Evolutionary conservation across 2,888 invertebrate genomes (phyloP).

Genomic region (Bugulina stolonifera): DNA sequence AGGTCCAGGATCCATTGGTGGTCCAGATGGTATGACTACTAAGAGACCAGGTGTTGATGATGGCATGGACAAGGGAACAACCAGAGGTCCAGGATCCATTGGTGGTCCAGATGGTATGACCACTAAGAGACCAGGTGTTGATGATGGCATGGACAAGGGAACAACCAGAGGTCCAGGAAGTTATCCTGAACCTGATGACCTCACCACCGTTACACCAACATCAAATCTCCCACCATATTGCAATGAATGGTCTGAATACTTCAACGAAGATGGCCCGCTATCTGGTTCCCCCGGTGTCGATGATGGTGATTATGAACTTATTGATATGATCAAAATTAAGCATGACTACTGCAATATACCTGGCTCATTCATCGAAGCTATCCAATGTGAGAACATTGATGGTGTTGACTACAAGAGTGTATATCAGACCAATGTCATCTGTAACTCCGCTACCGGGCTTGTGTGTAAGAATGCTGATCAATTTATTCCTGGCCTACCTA

Average conservation of each 20-base stretch:
- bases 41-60: background rate
- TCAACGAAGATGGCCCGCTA: background rate
- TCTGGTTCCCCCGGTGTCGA: background rate
- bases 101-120: background rate
- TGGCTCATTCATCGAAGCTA: background rate
- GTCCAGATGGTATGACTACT: background rate
- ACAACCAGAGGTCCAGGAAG: background rate
- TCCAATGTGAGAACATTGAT: background rate
- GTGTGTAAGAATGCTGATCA: conserved; percentile 36
- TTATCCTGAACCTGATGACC: background rate
- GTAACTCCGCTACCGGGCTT: conserved; percentile 63
- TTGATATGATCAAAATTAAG: background rate
- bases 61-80: background rate
- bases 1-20: background rate
- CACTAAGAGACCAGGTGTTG: background rate
- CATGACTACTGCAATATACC: background rate
- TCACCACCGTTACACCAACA: background rate
- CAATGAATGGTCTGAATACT: conserved; percentile 8
- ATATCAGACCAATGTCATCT: conserved; percentile 31
- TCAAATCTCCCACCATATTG: background rate
- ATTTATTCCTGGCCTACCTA: background rate
- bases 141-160: background rate
- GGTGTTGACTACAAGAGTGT: background rate
- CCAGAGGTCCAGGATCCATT: background rate
- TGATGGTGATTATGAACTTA: conserved; percentile 8